These are phyloP conservation scores for Drosophila fuyamai DNA, from an alignment of 1,140 invertebrate genomes.

Conservation along the genomic window DNA sequence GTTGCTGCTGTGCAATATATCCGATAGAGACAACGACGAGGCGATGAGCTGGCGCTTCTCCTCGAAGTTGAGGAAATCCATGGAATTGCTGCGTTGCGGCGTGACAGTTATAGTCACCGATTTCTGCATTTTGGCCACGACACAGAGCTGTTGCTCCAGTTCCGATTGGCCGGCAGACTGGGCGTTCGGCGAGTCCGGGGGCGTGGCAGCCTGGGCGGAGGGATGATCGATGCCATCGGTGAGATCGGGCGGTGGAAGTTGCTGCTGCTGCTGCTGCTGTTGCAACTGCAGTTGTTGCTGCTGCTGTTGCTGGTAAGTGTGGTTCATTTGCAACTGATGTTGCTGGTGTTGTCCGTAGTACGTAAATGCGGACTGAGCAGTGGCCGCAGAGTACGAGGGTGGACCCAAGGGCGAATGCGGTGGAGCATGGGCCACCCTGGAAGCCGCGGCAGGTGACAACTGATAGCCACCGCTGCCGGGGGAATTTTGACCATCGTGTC, in stretches of 20 bases:
- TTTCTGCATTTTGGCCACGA: conserved; percentile 85
- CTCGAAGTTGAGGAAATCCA: conserved; percentile 96
- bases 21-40: conserved; percentile 93
- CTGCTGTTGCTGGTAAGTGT: conserved; percentile 67
- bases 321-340: conserved; percentile 53
- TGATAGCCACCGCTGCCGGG: conserved; percentile 53
- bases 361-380: conserved; percentile 63
- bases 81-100: conserved; percentile 91
- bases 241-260: conserved; percentile 64
- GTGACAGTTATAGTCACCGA: conserved; percentile 88
- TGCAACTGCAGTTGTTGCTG: conserved; percentile 74
- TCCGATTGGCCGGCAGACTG: conserved; percentile 35
- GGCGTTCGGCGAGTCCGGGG: conserved; percentile 45
- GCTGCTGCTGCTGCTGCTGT: conserved; percentile 46
- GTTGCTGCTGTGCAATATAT: conserved; percentile 92
- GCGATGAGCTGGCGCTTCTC: conserved; percentile 95
- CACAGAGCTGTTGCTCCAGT: conserved; percentile 73
- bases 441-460: conserved; percentile 66
- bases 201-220: conserved; percentile 34
- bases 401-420: conserved; percentile 57
- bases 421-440: conserved; percentile 62
- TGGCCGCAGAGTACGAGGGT: conserved; percentile 72
- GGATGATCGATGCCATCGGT: conserved; percentile 65
- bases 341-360: conserved; percentile 63
- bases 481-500: conserved; percentile 57